Evolutionary conservation across 2,797 vertebrate species (phyloP), one percentile per base, ranked within the genome.

Genomic region (Falco peregrinus): DNA sequence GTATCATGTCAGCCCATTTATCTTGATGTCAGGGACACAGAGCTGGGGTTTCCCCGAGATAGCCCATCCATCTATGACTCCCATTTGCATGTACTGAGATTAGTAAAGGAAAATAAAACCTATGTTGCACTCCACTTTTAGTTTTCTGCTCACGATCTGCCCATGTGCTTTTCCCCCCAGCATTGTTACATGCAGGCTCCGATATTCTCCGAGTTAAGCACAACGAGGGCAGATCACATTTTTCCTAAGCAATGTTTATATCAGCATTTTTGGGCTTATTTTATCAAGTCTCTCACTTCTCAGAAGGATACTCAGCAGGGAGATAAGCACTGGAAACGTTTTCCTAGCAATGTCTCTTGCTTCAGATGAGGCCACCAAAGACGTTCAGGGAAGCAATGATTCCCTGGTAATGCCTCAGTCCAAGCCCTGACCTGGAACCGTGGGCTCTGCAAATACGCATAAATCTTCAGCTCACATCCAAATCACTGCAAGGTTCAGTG

Each of bases 341-440:
- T 71, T 37, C 75, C 89, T 48, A 21, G 22, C 35, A 12, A 13
- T 1, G 28, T 31, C 83, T 94, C 73, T 25, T 7, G 20, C 94
- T 54, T 56, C 79, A 53, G 91, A 56, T 26, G 59, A 54, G 96
- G 94, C 96, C 96, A 97, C 93, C 96, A 96, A 97, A 43, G 94
- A 93, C 6, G 96, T 28, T 8, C 1, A 6, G 82, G 93, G 94
- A 82, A 96, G 94, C 80, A 9, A 6, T 0, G 65, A 84, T 84
- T 79, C 87, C 92, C 80, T 53, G 86, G 87, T 70, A 94, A 67
- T 1, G 91, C 87, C 86, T 70, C 51, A 10, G 51, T 89, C 95
- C 96, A 28, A 73, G 96, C 93, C 89, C 90, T 96, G 96, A 96
- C 91, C 96, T 96, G 90, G 96, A 96, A 96, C 94, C 70, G 60